These are phyloP conservation scores for Daphoenositta chrysoptera DNA, from an alignment of 2,113 vertebrate species.

Conservation along the genomic window DNA sequence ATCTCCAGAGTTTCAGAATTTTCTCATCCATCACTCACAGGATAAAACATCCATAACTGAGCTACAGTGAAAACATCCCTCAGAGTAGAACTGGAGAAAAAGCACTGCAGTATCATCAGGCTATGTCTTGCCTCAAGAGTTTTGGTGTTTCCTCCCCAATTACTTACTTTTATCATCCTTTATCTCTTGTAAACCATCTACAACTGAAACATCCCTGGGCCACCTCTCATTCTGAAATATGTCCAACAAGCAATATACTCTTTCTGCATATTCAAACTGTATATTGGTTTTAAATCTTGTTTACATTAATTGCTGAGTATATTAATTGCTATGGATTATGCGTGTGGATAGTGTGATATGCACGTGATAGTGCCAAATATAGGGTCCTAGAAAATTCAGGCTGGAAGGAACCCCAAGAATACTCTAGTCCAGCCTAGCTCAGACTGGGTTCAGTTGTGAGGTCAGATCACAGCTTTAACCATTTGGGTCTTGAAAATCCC, in stretches of 20 bases:
- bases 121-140: not conserved
- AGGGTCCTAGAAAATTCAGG: not conserved
- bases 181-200: not conserved
- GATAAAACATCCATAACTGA: not conserved
- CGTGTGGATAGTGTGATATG: too few species aligned
- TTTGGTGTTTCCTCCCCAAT: not conserved
- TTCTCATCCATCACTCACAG: not conserved
- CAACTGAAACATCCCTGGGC: not conserved
- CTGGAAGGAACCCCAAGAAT: not conserved
- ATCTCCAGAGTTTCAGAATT: not conserved
- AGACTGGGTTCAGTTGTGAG: not conserved
- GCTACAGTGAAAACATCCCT: not conserved
- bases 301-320: not conserved
- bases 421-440: not conserved
- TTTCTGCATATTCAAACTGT: not conserved
- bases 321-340: not conserved
- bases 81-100: too few species aligned
- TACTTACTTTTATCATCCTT: not conserved
- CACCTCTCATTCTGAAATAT: not conserved
- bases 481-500: not conserved
- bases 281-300: not conserved
- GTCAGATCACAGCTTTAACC: not conserved
- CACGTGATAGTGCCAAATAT: not conserved
- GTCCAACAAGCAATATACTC: not conserved
- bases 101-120: not conserved